Evolutionary conservation across 2,888 invertebrate genomes (phyloP), one percentile per base, ranked within the genome.

Genomic region (Lasioglossum vierecki): DNA sequence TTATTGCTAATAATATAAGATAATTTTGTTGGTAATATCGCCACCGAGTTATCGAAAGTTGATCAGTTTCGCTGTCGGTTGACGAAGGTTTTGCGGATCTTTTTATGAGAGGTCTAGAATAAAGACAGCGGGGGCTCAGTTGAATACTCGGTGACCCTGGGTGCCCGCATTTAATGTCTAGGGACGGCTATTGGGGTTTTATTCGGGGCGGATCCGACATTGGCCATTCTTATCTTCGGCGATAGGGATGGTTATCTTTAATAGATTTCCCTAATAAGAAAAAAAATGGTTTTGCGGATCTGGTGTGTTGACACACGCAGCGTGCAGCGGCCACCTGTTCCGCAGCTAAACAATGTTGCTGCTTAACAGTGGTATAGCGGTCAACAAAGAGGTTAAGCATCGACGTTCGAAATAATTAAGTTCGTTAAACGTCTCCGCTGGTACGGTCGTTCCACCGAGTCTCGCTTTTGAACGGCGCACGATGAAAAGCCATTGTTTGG

Each of bases 401-500:
- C 85, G 86, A 82, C 85, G 85, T 85, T 85, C 84, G 82, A 80
- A 86, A 87, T 87, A 86, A 87, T 87, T 87, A 85, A 85, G 86
- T 85, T 85, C 83, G 68, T 87, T 83, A 87, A 87, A 85, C 72
- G 86, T 80, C 83, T 79, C 82, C 66, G 72, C 53, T 85, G 80
- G 86, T 78, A 76, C 78, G 83, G 80, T 87, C 83, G 80, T 87
- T 86, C 86, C 86, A 80, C 83, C 83, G 83, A 80, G 86, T 35
- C 66, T 68, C 66, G 80, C 86, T 87, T 86, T 84, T 82, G 79
- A 86, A 87, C 83, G 79, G 85, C 49, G 83, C 60, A 70, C 82
- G 86, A 85, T 76, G 84, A 85, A 86, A 84, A 85, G 81, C 83
- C 82, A 88, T 88, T 88, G 90, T 90, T 87, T 82, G 84, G 80